Conservation (phyloP, 2,113 vertebrate species). For the Cyanoramphus novaezelandiae region DNA sequence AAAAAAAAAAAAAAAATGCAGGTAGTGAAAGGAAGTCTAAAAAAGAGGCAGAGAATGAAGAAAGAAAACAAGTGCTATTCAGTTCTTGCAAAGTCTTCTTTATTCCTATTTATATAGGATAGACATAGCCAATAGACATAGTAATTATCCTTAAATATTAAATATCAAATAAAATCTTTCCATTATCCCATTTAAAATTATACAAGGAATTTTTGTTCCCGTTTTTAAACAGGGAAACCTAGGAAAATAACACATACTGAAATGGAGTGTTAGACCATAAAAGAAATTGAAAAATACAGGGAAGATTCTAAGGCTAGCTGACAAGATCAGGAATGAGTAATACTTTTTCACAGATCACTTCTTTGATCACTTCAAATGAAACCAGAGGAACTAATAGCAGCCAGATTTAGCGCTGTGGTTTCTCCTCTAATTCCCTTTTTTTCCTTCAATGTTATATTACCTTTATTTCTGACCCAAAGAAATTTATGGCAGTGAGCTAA, state of each 20-base stretch:
- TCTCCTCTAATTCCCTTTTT: background rate
- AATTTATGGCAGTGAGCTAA: background rate
- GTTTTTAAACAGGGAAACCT: background rate
- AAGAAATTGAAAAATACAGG: background rate
- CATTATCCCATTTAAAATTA: background rate
- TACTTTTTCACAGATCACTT: constrained; percentile 9
- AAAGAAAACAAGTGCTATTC: background rate
- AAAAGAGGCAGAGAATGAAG: background rate
- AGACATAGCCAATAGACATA: background rate
- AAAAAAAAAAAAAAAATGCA: background rate
- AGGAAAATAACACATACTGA: background rate
- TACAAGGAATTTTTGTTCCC: background rate
- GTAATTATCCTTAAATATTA: background rate
- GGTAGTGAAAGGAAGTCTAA: background rate
- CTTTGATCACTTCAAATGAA: constrained; percentile 22
- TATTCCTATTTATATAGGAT: background rate
- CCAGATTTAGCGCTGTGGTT: background rate
- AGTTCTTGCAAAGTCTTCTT: background rate
- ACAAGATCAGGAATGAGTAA: background rate
- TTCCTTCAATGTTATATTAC: background rate
- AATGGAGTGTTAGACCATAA: background rate
- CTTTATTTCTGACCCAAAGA: background rate
- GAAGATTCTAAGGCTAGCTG: background rate
- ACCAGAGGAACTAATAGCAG: background rate
- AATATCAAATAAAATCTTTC: background rate